Evolutionary conservation across 2,797 vertebrate genomes (phyloP).

Genomic region (Lagocephalus sceleratus): DNA sequence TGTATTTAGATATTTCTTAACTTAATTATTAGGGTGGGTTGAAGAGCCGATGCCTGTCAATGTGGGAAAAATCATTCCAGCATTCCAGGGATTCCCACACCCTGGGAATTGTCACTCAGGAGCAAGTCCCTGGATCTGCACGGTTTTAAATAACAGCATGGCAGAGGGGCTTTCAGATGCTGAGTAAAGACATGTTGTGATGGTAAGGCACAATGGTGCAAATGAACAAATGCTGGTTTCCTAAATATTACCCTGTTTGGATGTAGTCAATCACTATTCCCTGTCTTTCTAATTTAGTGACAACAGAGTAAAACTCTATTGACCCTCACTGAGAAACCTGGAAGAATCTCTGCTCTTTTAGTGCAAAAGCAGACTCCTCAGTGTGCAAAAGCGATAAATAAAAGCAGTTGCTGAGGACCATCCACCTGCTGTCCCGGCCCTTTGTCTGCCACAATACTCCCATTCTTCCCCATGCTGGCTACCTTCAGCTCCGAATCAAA

Average conservation of each 20-base stretch:
- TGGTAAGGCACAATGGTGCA: conserved; percentile 1
- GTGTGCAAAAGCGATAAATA: conserved; percentile 22
- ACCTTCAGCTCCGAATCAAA: conserved; percentile 9
- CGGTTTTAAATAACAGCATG: conserved; percentile 13
- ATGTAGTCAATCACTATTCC: conserved; percentile 2
- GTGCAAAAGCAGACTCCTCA: conserved; percentile 12
- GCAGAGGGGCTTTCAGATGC: neutral
- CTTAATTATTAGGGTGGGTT: conserved; percentile 4
- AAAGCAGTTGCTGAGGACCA: conserved; percentile 36
- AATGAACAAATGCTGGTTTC: neutral
- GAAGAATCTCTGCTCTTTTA: conserved; percentile 5
- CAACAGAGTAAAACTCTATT: conserved; percentile 4
- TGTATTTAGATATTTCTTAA: neutral
- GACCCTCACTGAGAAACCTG: conserved; percentile 4
- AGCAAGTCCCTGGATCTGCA: conserved; percentile 34
- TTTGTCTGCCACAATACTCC: conserved; percentile 48
- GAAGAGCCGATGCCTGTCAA: conserved; percentile 12
- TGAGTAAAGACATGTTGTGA: conserved; percentile 2
- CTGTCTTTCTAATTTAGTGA: neutral
- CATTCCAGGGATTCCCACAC: conserved; percentile 68
- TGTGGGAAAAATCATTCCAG: conserved; percentile 48
- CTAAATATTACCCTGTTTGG: neutral
- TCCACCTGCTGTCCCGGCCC: conserved; percentile 62
- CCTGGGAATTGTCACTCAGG: conserved; percentile 49
- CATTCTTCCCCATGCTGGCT: conserved; percentile 16